A percentile compares a stretch with the other conserved stretches of the same genome.
phyloP scores from a whole-genome alignment of 2,113 vertebrate species.

The Oncorhynchus kisutch region DNA sequence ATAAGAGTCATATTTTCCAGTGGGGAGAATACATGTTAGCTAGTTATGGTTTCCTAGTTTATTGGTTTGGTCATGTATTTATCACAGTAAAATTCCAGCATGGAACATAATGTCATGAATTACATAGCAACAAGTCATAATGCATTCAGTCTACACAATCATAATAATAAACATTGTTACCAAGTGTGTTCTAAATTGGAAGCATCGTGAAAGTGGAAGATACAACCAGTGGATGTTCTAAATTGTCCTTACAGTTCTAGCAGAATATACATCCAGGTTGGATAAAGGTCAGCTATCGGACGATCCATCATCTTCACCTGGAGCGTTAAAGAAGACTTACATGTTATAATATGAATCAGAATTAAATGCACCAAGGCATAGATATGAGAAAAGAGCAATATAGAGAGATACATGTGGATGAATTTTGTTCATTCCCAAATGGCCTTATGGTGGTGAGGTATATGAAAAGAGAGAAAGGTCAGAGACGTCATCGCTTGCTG shows the following conservation, averaged over 20 bases:
- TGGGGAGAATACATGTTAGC: too few species aligned
- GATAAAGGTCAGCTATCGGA: conserved; percentile 12
- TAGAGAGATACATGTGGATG: conserved; percentile 6
- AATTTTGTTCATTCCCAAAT: conserved; percentile 10
- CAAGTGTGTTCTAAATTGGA: background rate
- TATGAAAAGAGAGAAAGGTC: conserved; percentile 43
- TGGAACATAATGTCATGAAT: background rate
- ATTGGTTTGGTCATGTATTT: too few species aligned
- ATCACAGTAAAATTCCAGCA: background rate
- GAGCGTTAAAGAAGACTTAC: conserved; percentile 1
- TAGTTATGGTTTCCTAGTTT: too few species aligned
- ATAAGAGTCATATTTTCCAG: too few species aligned
- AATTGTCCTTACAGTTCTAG: background rate
- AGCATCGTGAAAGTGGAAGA: background rate
- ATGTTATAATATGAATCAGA: conserved; percentile 13
- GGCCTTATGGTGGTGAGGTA: background rate
- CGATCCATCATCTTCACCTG: conserved; percentile 19
- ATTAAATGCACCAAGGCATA: conserved; percentile 11
- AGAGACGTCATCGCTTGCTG: conserved; percentile 32
- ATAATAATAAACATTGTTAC: background rate
- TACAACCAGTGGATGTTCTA: background rate
- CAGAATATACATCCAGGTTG: conserved; percentile 3
- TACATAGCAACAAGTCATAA: background rate
- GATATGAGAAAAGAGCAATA: background rate
- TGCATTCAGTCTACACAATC: background rate